Evolutionary conservation across 2,888 invertebrate species (phyloP), one percentile per base, ranked within the genome.

Genomic region (Seira musarum): DNA sequence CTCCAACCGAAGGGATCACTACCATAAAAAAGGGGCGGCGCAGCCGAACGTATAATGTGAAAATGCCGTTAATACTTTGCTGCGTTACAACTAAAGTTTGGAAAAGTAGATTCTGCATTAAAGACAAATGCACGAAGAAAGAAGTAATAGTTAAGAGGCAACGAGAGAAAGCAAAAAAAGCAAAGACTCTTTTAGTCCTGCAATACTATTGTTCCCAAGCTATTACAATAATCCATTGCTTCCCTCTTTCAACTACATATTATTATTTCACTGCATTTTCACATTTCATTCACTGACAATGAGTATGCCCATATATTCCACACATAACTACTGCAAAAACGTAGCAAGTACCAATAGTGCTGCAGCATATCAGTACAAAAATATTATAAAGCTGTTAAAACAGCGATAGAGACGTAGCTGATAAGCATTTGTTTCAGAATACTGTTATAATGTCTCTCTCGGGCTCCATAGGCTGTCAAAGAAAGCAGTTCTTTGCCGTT

Each of bases 51-150:
- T n/a, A 49, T 49, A 49, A 49, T 49, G 49, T n/a, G 3, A 3
- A 8, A 3, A 49, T 8, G 49, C 49, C 49, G 3, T 30, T 30
- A 30, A 15, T 49, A 13, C 49, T 49, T 15, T n/a, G 49, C 49
- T 3, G 49, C 49, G 15, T n/a, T n/a, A 15, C 30, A 40, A 30
- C 46, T 46, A n/a, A 64, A 76, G 69, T n/a, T 65, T 77, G 57
- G 65, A 65, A 70, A 49, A 69, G 1, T 30, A 21, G 17, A 22
- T 10, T 70, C 70, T 53, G 57, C 68, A 69, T 77, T 69, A 77
- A 70, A 77, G 65, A 77, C 70, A 77, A 77, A 77, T 77, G 77
- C 64, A 65, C 24, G 22, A 69, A 67, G 17, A 49, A 30, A 2
- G 30, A 30, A 5, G 30, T 2, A 8, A 30, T 30, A 30, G 30